These are phyloP conservation scores for Steinernema khuongi DNA, from an alignment of 1,140 invertebrate genomes.

Conservation along the genomic window DNA sequence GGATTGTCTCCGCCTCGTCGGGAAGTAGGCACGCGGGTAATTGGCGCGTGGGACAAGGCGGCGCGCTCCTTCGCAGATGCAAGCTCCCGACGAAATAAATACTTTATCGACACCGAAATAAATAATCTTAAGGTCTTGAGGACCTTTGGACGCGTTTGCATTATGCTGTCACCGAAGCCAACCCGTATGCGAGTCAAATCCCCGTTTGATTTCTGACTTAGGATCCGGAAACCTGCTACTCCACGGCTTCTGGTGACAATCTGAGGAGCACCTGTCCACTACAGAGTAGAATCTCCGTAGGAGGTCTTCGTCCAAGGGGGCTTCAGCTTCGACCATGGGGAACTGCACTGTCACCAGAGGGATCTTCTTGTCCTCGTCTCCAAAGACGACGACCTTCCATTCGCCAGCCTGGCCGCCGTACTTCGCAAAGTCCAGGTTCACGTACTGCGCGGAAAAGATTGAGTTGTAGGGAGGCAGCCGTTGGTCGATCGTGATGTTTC, in stretches of 20 bases:
- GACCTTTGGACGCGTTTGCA: no score
- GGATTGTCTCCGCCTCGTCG: neutral
- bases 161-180: neutral
- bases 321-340: neutral
- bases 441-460: neutral
- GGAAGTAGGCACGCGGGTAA: neutral
- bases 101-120: no score
- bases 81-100: no score
- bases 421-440: neutral
- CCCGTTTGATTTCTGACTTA: slow-evolving; percentile 3
- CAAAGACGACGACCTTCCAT: neutral
- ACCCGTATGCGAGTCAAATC: neutral
- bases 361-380: neutral
- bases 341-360: neutral
- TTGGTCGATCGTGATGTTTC: neutral
- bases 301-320: neutral
- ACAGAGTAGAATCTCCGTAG: neutral
- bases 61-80: no score
- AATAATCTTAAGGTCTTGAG: no score
- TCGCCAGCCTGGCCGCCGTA: neutral
- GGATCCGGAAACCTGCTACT: slow-evolving; percentile 6
- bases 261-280: neutral
- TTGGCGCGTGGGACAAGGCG: no score
- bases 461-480: neutral
- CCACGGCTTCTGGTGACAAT: neutral